A percentile compares a stretch with the other conserved stretches of the same genome.
These are phyloP conservation scores for Dryocosmus kuriphilus DNA, from an alignment of 2,888 invertebrate species.

Conservation along the genomic window DNA sequence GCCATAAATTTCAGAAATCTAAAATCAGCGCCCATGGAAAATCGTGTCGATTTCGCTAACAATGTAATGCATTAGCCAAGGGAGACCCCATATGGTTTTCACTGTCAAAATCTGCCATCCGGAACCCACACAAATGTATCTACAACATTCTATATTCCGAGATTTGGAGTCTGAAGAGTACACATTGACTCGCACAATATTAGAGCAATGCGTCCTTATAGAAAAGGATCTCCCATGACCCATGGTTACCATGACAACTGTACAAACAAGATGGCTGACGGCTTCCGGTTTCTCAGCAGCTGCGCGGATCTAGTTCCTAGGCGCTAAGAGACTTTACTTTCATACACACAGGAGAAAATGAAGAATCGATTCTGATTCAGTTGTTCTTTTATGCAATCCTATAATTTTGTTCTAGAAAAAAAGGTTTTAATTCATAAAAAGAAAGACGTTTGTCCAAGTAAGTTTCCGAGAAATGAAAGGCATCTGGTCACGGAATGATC, in stretches of 20 bases:
- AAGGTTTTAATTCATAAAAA: background rate
- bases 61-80: constrained; percentile 68
- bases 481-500: background rate
- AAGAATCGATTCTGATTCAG: background rate
- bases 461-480: background rate
- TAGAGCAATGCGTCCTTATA: constrained; percentile 60
- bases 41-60: constrained; percentile 64
- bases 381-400: background rate
- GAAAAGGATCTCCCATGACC: constrained; percentile 73
- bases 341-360: constrained; percentile 10
- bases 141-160: background rate
- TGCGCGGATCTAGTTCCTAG: constrained; percentile 76
- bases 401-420: no score
- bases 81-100: constrained; percentile 66
- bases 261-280: constrained; percentile 77
- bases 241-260: constrained; percentile 76
- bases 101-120: constrained; percentile 49
- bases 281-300: constrained; percentile 77
- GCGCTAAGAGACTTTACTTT: constrained; percentile 50
- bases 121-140: constrained; percentile 33
- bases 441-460: background rate
- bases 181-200: constrained; percentile 35
- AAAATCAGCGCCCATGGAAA: constrained; percentile 71
- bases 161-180: constrained; percentile 14
- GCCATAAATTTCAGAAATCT: constrained; percentile 75